Evolutionary conservation across 1,140 invertebrate species (phyloP).

Genomic region (Anastrepha ludens): DNA sequence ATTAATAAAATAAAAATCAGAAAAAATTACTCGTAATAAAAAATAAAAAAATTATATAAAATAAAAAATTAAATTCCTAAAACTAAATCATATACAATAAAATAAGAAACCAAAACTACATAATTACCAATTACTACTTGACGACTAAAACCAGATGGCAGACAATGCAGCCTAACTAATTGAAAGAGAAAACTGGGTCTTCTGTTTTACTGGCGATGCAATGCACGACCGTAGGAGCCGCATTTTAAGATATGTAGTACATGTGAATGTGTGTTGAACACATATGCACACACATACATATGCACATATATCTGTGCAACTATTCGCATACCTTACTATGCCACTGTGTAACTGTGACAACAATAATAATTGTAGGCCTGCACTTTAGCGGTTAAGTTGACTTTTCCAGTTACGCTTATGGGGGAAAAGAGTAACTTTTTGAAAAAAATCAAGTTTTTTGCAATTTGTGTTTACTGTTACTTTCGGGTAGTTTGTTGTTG

Average conservation of each 20-base stretch:
- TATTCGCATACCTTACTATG: neutral
- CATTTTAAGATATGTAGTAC: neutral
- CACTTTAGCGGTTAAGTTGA: slow-evolving; percentile 17
- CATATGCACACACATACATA: neutral
- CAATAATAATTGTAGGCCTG: neutral
- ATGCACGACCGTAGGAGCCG: neutral
- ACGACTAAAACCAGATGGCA: neutral
- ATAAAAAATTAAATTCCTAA: too few species aligned
- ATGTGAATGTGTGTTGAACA: neutral
- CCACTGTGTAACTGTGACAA: neutral
- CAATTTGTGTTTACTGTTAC: too few species aligned
- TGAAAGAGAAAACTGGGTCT: slow-evolving; percentile 38
- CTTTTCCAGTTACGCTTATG: neutral
- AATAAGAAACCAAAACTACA: too few species aligned
- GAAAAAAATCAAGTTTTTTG: too few species aligned
- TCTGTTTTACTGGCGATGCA: neutral
- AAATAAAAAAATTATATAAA: too few species aligned
- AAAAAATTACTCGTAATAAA: too few species aligned
- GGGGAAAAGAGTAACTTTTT: too few species aligned
- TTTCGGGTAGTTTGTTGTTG: too few species aligned
- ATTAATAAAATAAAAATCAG: too few species aligned
- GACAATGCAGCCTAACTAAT: neutral
- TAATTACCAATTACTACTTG: neutral
- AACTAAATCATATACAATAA: too few species aligned
- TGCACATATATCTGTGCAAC: neutral